Conservation (phyloP, 2,797 vertebrate species). For the Xiphophorus birchmanni region DNA sequence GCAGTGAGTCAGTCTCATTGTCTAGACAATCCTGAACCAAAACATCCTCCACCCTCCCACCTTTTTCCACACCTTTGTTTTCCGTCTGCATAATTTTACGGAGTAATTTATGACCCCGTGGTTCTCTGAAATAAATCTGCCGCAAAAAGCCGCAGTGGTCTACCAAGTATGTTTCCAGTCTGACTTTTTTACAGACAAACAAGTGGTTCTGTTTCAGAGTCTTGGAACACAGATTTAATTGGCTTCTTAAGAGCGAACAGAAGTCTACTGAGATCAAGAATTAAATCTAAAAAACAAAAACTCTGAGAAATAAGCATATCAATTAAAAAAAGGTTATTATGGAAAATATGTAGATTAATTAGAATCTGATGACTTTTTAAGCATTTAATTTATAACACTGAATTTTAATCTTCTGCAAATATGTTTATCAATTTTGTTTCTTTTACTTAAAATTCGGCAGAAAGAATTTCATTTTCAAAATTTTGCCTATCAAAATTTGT, state of each 20-base stretch:
- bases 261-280: not conserved
- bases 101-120: slow-evolving; percentile 39
- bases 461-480: no score
- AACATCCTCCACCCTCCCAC: slow-evolving; percentile 38
- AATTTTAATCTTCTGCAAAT: no score
- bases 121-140: slow-evolving; percentile 29
- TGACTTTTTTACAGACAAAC: slow-evolving; percentile 9
- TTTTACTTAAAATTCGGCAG: no score
- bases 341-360: not conserved
- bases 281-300: not conserved
- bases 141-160: slow-evolving; percentile 25
- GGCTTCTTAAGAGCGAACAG: not conserved
- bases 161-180: slow-evolving; percentile 37
- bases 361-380: no score
- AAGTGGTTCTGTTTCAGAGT: not conserved
- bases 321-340: not conserved
- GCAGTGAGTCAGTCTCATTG: slow-evolving; percentile 43
- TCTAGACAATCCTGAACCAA: slow-evolving; percentile 52
- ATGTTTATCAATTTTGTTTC: no score
- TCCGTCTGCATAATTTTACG: slow-evolving; percentile 12
- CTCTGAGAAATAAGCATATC: not conserved
- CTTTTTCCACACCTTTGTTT: slow-evolving; percentile 19
- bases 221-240: not conserved
- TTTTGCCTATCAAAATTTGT: no score
- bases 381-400: no score